phyloP scores from a whole-genome alignment of 2,888 invertebrate genomes.

The Hermaeophaga mercurialis region DNA sequence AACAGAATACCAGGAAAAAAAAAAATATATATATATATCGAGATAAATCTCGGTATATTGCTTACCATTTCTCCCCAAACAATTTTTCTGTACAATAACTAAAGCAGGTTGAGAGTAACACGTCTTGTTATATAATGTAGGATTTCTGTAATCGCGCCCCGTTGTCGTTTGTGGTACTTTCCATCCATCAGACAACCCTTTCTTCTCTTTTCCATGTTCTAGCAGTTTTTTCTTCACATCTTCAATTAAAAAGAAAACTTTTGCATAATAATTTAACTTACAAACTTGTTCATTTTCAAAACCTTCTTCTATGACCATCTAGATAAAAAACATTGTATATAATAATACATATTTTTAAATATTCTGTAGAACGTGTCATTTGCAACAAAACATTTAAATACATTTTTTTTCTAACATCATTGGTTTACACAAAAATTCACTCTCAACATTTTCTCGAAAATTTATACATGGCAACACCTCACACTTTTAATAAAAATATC shows the following conservation, averaged over 20 bases:
- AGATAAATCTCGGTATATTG: too few species aligned
- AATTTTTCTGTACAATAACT: constrained; percentile 32
- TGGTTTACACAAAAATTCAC: too few species aligned
- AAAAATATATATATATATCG: too few species aligned
- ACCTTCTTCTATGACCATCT: too few species aligned
- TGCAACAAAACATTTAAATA: too few species aligned
- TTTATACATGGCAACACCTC: too few species aligned
- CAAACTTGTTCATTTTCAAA: background rate
- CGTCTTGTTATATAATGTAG: constrained; percentile 29
- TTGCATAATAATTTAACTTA: background rate
- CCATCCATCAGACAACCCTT: constrained; percentile 37
- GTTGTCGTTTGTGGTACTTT: constrained; percentile 42
- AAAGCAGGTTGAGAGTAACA: constrained; percentile 30
- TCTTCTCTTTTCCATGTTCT: constrained; percentile 27
- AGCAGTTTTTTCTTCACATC: constrained; percentile 36
- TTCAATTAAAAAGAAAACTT: constrained; percentile 27
- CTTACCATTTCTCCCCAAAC: constrained; percentile 41
- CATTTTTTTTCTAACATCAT: too few species aligned
- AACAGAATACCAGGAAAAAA: too few species aligned
- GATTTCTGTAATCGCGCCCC: constrained; percentile 38
- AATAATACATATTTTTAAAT: background rate
- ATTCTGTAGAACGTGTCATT: background rate
- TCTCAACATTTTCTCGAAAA: too few species aligned
- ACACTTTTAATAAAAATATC: too few species aligned
- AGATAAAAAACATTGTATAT: background rate